Conservation (phyloP, 2,113 vertebrate species). For the Sinocyclocheilus grahami region DNA sequence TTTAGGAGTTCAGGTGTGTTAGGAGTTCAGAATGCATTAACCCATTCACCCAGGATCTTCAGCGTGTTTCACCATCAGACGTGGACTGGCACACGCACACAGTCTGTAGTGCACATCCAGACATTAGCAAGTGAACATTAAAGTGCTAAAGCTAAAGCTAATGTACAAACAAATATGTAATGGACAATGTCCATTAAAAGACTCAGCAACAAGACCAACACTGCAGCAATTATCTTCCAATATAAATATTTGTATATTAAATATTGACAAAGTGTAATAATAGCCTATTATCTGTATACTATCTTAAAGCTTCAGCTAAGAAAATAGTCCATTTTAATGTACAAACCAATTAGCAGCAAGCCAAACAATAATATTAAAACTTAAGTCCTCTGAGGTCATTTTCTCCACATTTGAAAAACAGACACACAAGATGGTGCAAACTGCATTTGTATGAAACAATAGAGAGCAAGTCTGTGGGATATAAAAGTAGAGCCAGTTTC, state of each 20-base stretch:
- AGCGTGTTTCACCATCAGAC: background rate
- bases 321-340: background rate
- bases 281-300: background rate
- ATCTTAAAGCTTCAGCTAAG: background rate
- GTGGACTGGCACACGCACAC: background rate
- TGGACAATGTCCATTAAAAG: background rate
- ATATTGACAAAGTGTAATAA: background rate
- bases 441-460: background rate
- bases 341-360: background rate
- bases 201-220: background rate
- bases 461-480: background rate
- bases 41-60: background rate
- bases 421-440: background rate
- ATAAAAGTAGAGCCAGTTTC: background rate
- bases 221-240: background rate
- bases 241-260: background rate
- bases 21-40: slow-evolving; percentile 18
- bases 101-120: background rate
- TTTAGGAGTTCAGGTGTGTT: background rate
- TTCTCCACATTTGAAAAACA: background rate
- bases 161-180: background rate
- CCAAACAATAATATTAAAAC: background rate
- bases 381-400: background rate
- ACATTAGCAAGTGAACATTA: background rate
- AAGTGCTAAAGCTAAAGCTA: background rate